Evolutionary conservation across 2,797 vertebrate genomes (phyloP).

Genomic region (Sylvia borin): DNA sequence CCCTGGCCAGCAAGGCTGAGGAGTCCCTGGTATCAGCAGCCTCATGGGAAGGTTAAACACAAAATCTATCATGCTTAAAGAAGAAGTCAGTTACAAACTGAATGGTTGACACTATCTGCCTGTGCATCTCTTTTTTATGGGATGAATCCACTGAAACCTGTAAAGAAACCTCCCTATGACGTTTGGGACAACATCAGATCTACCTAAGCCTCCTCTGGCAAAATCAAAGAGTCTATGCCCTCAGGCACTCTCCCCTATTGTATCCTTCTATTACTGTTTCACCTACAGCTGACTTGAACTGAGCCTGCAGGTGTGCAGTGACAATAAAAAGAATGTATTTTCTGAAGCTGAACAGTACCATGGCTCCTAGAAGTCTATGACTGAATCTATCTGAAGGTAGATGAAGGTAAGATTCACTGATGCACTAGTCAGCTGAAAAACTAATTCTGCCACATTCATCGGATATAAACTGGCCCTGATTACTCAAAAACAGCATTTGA

Average conservation of each 20-base stretch:
- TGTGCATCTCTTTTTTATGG: not conserved
- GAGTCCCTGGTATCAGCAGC: not conserved
- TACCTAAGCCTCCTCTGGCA: not conserved
- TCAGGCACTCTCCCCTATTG: rapidly evolving
- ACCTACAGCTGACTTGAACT: not conserved
- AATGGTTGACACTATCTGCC: not conserved
- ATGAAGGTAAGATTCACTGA: not conserved
- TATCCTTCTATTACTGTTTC: not conserved
- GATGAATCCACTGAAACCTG: not conserved
- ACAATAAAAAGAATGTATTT: not conserved
- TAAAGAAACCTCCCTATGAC: not conserved
- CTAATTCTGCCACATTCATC: not conserved
- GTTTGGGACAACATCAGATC: not conserved
- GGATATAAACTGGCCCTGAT: not conserved
- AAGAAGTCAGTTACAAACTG: not conserved
- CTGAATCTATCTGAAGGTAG: not conserved
- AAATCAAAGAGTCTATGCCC: not conserved
- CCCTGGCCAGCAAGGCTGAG: not conserved
- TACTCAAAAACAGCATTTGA: not conserved
- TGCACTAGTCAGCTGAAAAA: not conserved
- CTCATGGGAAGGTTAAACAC: not conserved
- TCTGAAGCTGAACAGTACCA: not conserved
- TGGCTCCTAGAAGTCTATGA: not conserved
- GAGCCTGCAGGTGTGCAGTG: not conserved
- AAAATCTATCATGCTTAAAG: not conserved